A percentile compares a stretch with the other conserved stretches of the same genome.
phyloP scores from a whole-genome alignment of 2,113 vertebrate species.

The Cephalopholis sonnerati region DNA sequence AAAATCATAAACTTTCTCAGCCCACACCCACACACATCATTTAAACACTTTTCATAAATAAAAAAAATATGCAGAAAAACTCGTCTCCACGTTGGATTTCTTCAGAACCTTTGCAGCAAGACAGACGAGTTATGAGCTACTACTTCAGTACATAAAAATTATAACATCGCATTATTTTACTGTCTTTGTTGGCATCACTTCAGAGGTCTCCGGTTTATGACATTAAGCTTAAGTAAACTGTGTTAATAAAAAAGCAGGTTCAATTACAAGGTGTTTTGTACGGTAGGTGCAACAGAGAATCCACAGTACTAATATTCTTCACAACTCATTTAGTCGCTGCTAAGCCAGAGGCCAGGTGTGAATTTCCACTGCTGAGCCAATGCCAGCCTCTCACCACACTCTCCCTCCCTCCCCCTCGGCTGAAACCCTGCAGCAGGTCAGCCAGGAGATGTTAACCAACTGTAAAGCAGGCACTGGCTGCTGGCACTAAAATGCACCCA shows the following conservation, averaged over 20 bases:
- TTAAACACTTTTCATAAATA: conserved; percentile 38
- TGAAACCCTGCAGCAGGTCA: conserved; percentile 59
- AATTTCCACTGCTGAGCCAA: conserved; percentile 70
- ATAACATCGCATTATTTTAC: background rate
- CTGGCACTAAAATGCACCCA: conserved; percentile 64
- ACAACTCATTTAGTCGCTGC: conserved; percentile 53
- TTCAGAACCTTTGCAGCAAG: conserved; percentile 5
- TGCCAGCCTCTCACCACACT: conserved; percentile 48
- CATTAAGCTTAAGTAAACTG: conserved; percentile 11
- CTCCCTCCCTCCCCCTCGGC: conserved; percentile 3
- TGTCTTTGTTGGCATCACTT: conserved; percentile 14
- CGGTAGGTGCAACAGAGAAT: conserved; percentile 52
- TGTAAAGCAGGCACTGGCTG: conserved; percentile 53
- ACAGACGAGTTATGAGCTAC: conserved; percentile 12
- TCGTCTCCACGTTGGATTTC: conserved; percentile 8
- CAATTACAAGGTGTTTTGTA: conserved; percentile 28
- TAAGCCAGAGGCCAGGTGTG: conserved; percentile 70
- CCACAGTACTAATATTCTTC: conserved; percentile 59
- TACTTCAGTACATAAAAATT: background rate
- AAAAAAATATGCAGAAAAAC: conserved; percentile 15
- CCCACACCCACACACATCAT: conserved; percentile 56
- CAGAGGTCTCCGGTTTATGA: conserved; percentile 8
- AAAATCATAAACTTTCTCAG: conserved; percentile 36
- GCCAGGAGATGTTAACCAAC: conserved; percentile 64
- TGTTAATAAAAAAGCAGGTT: conserved; percentile 25